A percentile compares a stretch with the other conserved stretches of the same genome.
Evolutionary conservation across 1,140 invertebrate genomes (phyloP).

Genomic region (Megathymus violae): DNA sequence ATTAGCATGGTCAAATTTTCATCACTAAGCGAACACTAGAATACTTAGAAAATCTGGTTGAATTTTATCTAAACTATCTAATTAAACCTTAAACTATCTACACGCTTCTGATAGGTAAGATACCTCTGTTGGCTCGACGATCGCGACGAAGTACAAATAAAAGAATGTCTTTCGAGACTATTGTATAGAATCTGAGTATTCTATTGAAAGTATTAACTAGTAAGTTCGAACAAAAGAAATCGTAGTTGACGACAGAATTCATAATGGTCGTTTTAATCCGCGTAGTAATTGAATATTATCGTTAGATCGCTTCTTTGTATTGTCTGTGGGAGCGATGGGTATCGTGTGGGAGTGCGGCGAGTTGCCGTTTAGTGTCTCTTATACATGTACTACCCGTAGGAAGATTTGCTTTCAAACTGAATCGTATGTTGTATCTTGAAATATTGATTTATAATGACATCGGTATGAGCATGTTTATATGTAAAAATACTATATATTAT

Average conservation of each 20-base stretch:
- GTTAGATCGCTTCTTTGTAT: conserved; percentile 40
- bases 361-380: not conserved
- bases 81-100: too few relatives aligned
- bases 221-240: conserved; percentile 32
- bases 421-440: too few relatives aligned
- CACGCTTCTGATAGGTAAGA: too few relatives aligned
- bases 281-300: conserved; percentile 55
- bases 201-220: conserved; percentile 31
- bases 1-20: too few relatives aligned
- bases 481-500: too few relatives aligned
- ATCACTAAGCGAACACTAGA: too few relatives aligned
- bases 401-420: too few relatives aligned
- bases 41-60: too few relatives aligned
- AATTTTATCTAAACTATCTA: too few relatives aligned
- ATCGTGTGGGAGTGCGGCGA: conserved; percentile 9
- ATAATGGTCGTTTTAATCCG: conserved; percentile 40
- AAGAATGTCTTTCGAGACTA: conserved; percentile 9
- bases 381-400: not conserved
- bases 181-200: conserved; percentile 25
- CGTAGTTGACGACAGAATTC: conserved; percentile 33
- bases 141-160: conserved; percentile 16
- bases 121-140: not conserved
- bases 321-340: conserved; percentile 26
- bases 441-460: not conserved
- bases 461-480: too few relatives aligned